Base-by-base conservation (phyloP, 2,113 vertebrate genomes). In the Eptesicus fuscus region DNA sequence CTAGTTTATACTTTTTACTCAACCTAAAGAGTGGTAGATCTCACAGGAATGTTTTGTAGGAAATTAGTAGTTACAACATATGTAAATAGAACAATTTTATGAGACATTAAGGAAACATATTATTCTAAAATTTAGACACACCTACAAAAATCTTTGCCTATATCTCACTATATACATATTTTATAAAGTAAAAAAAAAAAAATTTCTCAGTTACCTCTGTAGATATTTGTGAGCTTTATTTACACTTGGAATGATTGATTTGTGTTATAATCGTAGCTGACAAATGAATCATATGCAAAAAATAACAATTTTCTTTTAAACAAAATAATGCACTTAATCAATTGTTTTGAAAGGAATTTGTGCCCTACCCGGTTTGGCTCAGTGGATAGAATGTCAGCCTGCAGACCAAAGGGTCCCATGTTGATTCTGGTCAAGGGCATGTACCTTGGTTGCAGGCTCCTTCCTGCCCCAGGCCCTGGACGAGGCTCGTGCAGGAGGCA, bases 71-170 rank as follows among this genome's bases (percentile, higher is more conserved):
- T 40, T 71, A 70, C 3, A 53, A 32, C 4, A 92, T 42, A 71
- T 80, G 8, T 51, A 77, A 76, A 53, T 90, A 23, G 1, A 82
- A 32, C 0, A 78, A 82, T 76, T 92, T 91, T 73, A n/a, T 78
- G 6, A 82, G 3, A 0, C 7, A 37, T 51, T 71, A 73, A 90
- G 22, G 13, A 91, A 63, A 4, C 23, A 53, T 22, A 22, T 1
- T 80, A 51, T 90, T 83, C 4, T 70, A 92, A 95, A 86, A 80
- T 76, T 82, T 94, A 79, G n/a, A 59, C 18, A 35, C 69, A 42
- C 9, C 17, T 56, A 67, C 51, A 53, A 4, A 88, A 74, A 83
- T 42, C 0, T 69, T 88, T 83, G 9, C 8, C 32, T 90, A 87
- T 94, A 22, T 78, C 9, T 84, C 22, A 78, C 4, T 47, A 63